Base-by-base conservation (phyloP, 1,140 invertebrate species). In the Musca vetustissima region DNA sequence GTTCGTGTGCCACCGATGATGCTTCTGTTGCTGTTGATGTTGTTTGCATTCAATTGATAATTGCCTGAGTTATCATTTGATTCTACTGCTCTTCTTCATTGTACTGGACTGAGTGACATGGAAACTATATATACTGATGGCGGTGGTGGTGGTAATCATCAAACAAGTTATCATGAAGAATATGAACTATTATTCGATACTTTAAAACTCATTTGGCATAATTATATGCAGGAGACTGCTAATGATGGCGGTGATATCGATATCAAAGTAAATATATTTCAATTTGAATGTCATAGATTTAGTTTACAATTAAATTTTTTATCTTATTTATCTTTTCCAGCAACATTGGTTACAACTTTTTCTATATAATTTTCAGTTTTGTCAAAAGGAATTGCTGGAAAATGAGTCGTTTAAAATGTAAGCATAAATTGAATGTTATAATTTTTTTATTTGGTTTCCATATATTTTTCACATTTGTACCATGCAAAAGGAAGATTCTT, bases 281-380 rank as follows among this genome's bases (percentile, higher is more conserved):
- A 4, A 61, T 53, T 21, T 69, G 1, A 57, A 32, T 52, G 28
- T 19, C 4, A 59, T 59, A 55, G 4, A 22, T 49, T 64, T 48
- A 49, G 22, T 24, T 19, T 48, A 59, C 3, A 25, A 47, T 32
- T 32, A 28, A 4, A 4, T 28, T 4, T 28, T 28, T 28, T 28
- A 4, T 48, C 14, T 64, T 70, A 15, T 64, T 14, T 53, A 19
- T 25, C 13, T 47, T 47, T 74, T 66, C 19, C 69, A 81, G 79
- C 72, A 78, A 69, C 79, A 81, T 67, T 79, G 76, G 79, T 70
- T 81, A 3, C 74, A 79, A 74, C 64, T 75, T 7, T 70, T 81
- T 65, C 71, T 81, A 1, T 81, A 75, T 55, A 74, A 81, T 25
- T 81, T 76, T 47, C 78, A 81, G 71, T 78, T 75, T 69, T 28